phyloP scores from a whole-genome alignment of 2,113 vertebrate species.

The Sclerurus mexicanus region DNA sequence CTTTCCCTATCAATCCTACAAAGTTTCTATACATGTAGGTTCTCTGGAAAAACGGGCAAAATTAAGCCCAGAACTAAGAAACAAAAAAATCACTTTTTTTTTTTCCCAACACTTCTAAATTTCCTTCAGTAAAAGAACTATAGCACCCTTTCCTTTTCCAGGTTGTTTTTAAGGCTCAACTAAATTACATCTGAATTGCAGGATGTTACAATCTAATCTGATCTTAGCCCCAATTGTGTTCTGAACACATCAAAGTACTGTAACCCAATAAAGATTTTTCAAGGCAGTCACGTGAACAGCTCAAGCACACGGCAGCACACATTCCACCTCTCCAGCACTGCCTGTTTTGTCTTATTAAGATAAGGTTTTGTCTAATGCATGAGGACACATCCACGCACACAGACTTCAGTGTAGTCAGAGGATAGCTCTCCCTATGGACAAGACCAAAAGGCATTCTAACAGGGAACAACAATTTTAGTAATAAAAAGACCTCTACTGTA shows the following conservation, averaged over 20 bases:
- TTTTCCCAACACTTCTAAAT: background rate
- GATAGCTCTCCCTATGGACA: background rate
- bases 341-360: background rate
- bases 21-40: background rate
- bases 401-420: background rate
- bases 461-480: background rate
- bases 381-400: background rate
- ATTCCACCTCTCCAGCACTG: background rate
- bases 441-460: background rate
- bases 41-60: background rate
- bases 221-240: background rate
- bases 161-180: background rate
- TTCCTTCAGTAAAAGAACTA: background rate
- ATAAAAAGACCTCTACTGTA: background rate
- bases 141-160: background rate
- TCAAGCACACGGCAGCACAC: background rate
- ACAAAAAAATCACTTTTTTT: background rate
- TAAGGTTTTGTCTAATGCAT: background rate
- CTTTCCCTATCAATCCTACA: background rate
- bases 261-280: slow-evolving; percentile 13
- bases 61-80: background rate
- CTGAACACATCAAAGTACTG: slow-evolving; percentile 13
- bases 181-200: slow-evolving; percentile 16
- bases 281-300: background rate
- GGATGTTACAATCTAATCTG: slow-evolving; percentile 39